phyloP scores from a whole-genome alignment of 2,113 vertebrate genomes.

The Dascyllus trimaculatus region DNA sequence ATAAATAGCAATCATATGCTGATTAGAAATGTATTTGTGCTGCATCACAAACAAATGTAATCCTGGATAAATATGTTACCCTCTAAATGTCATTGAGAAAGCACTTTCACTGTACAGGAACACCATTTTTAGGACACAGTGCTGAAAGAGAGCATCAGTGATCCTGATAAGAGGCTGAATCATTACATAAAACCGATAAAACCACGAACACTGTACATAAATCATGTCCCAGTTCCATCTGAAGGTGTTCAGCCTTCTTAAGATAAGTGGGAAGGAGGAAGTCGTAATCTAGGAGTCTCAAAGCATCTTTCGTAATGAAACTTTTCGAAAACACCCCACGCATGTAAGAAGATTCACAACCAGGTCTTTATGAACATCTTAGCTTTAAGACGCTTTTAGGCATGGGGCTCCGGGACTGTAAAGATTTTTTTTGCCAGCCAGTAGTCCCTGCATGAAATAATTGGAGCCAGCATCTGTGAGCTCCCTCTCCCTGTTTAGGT shows the following conservation, averaged over 20 bases:
- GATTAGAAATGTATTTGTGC: too few species aligned
- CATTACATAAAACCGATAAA: neutral
- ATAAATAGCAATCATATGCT: too few species aligned
- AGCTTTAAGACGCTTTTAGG: slow-evolving; percentile 25
- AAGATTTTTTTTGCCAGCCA: slow-evolving; percentile 3
- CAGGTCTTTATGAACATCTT: slow-evolving; percentile 18
- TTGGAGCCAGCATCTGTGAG: slow-evolving; percentile 51
- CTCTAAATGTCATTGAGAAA: too few species aligned
- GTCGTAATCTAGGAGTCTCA: slow-evolving; percentile 2
- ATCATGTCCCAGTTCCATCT: neutral
- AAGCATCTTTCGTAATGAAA: slow-evolving; percentile 4
- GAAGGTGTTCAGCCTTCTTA: slow-evolving; percentile 1
- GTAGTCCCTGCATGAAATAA: slow-evolving; percentile 51
- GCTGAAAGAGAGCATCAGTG: neutral
- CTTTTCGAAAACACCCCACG: slow-evolving; percentile 7
- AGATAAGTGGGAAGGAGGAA: slow-evolving; percentile 1
- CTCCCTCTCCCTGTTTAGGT: slow-evolving; percentile 26
- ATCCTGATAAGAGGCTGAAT: neutral
- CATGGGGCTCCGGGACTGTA: slow-evolving; percentile 12
- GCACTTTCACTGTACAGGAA: too few species aligned
- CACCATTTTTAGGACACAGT: too few species aligned
- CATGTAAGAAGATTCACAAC: neutral
- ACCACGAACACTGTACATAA: neutral
- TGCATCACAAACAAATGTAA: too few species aligned
- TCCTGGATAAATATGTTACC: too few species aligned